phyloP scores from a whole-genome alignment of 2,888 invertebrate genomes.

The Lepidochrysops patricia region DNA sequence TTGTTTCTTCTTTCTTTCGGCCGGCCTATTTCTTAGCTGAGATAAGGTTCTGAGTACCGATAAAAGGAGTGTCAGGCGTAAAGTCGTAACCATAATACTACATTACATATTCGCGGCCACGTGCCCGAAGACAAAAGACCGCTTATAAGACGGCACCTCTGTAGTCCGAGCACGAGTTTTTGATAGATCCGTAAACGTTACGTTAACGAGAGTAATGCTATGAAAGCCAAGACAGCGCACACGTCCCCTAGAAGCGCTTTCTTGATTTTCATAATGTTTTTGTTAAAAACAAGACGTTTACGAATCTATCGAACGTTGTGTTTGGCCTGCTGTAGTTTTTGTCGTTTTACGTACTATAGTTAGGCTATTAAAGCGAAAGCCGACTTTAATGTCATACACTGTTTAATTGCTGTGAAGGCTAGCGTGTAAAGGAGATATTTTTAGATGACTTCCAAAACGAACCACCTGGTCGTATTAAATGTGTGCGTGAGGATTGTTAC shows the following conservation, averaged over 20 bases:
- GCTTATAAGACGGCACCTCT: conserved; percentile 60
- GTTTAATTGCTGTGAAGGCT: not conserved
- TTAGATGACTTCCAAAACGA: not conserved
- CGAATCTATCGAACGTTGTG: too few relatives aligned
- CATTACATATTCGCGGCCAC: conserved; percentile 71
- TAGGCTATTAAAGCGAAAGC: not conserved
- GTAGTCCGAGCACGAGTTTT: too few relatives aligned
- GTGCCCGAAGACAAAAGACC: conserved; percentile 62
- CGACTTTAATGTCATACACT: not conserved
- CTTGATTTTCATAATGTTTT: too few relatives aligned
- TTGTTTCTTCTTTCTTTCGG: not conserved
- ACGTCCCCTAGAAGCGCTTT: too few relatives aligned
- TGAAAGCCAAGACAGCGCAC: too few relatives aligned
- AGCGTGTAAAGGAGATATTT: not conserved
- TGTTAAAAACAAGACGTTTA: too few relatives aligned
- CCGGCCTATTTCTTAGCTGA: conserved; percentile 26
- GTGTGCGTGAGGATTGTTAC: too few relatives aligned
- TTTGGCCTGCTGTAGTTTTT: too few relatives aligned
- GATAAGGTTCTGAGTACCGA: conserved; percentile 66
- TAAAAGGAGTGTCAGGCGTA: conserved; percentile 70
- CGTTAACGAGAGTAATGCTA: too few relatives aligned
- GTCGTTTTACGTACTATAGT: too few relatives aligned
- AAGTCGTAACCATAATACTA: conserved; percentile 68
- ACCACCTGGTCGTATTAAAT: too few relatives aligned
- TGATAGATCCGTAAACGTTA: too few relatives aligned